phyloP scores from a whole-genome alignment of 2,888 invertebrate species.

The Cerceris ruficornis region DNA sequence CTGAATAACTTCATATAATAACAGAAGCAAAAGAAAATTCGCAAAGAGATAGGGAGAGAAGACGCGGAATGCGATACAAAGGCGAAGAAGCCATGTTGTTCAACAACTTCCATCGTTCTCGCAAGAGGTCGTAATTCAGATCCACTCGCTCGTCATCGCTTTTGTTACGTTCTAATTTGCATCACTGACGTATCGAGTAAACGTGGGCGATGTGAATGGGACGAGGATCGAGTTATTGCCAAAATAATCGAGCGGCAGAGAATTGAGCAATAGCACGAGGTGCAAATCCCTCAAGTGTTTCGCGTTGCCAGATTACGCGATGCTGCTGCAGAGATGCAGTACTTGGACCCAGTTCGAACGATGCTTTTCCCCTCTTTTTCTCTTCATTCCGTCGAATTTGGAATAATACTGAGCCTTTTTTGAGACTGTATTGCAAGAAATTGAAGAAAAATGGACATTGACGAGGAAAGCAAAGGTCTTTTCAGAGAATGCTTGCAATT shows the following conservation, averaged over 20 bases:
- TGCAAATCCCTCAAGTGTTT: conserved; percentile 9
- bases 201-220: conserved; percentile 39
- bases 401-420: too few relatives aligned
- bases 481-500: too few relatives aligned
- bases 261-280: conserved; percentile 35
- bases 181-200: conserved; percentile 15
- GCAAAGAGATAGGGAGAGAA: too few relatives aligned
- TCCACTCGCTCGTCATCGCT: neutral
- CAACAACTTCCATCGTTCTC: too few relatives aligned
- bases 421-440: neutral
- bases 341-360: neutral
- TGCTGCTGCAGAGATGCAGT: neutral
- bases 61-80: too few relatives aligned
- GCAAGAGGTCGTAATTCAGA: neutral
- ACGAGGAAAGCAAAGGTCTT: too few relatives aligned
- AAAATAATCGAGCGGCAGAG: conserved; percentile 21
- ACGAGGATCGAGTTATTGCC: conserved; percentile 20
- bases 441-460: too few relatives aligned
- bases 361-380: neutral
- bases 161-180: neutral
- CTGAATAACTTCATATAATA: too few relatives aligned
- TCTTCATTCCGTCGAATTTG: neutral
- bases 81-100: too few relatives aligned
- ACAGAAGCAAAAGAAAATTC: too few relatives aligned
- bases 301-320: neutral